Evolutionary conservation across 2,797 vertebrate species (phyloP).

Genomic region (Uromys caudimaculatus): DNA sequence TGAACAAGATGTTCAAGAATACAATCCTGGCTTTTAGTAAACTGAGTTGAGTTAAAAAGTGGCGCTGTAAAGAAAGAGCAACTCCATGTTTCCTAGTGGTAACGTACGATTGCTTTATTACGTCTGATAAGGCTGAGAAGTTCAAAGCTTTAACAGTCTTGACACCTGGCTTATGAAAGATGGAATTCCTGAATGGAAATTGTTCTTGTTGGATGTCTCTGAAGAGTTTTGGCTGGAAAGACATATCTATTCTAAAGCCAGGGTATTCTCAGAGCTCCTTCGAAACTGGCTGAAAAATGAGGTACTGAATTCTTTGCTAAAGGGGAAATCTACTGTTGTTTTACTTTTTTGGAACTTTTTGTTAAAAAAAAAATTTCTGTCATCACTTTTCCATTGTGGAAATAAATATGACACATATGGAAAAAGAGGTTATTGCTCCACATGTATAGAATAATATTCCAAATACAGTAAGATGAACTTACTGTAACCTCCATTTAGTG

Average conservation of each 20-base stretch:
- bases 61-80: slow-evolving; percentile 78
- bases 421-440: slow-evolving; percentile 75
- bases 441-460: slow-evolving; percentile 69
- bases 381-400: slow-evolving; percentile 85
- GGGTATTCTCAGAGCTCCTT: slow-evolving; percentile 85
- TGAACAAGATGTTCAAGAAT: slow-evolving; percentile 79
- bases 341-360: slow-evolving; percentile 80
- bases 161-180: slow-evolving; percentile 83
- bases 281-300: slow-evolving; percentile 86
- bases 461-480: slow-evolving; percentile 81
- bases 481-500: slow-evolving; percentile 70
- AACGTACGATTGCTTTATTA: slow-evolving; percentile 81
- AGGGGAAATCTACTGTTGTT: slow-evolving; percentile 84
- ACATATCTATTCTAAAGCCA: slow-evolving; percentile 85
- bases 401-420: slow-evolving; percentile 86
- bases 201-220: slow-evolving; percentile 84
- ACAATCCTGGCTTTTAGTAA: slow-evolving; percentile 77
- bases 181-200: slow-evolving; percentile 87
- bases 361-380: slow-evolving; percentile 78
- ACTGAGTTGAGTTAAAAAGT: slow-evolving; percentile 84
- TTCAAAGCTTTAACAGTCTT: slow-evolving; percentile 81
- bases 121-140: slow-evolving; percentile 86
- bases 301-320: slow-evolving; percentile 83
- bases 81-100: slow-evolving; percentile 77
- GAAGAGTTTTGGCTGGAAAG: slow-evolving; percentile 82